Conservation (phyloP, 1,140 invertebrate genomes). For the Monomorium pharaonis region DNA sequence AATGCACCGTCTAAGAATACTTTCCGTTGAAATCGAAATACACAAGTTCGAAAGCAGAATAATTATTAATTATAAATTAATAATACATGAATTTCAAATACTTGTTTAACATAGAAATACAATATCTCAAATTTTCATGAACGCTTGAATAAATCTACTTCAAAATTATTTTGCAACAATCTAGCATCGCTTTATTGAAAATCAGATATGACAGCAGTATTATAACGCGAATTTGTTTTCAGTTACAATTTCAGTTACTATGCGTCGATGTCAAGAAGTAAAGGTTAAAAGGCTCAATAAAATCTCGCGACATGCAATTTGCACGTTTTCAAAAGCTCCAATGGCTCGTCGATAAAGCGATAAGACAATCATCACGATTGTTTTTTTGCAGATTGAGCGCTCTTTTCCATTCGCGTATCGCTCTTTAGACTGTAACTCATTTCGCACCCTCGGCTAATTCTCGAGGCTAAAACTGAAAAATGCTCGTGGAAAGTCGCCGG, state of each 20-base stretch:
- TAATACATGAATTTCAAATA: neutral
- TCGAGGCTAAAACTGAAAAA: conserved; percentile 18
- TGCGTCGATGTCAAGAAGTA: neutral
- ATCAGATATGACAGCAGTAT: neutral
- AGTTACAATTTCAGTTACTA: neutral
- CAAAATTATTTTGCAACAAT: neutral
- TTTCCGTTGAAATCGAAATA: neutral
- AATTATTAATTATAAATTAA: no score
- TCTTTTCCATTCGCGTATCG: no score
- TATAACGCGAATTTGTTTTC: conserved; percentile 12
- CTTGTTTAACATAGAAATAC: neutral
- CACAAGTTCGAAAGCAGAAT: neutral
- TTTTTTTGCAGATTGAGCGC: neutral
- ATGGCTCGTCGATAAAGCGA: conserved; percentile 20
- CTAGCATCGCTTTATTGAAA: neutral
- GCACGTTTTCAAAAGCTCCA: neutral
- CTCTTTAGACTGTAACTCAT: neutral
- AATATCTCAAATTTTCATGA: neutral
- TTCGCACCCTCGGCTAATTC: neutral
- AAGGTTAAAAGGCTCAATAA: neutral
- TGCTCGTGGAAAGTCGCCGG: neutral
- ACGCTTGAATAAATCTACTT: neutral
- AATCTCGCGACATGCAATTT: conserved; percentile 11
- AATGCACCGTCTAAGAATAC: neutral
- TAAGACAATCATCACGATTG: neutral